Conservation (phyloP, 2,888 invertebrate genomes). For the Lasioglossum marginatum region DNA sequence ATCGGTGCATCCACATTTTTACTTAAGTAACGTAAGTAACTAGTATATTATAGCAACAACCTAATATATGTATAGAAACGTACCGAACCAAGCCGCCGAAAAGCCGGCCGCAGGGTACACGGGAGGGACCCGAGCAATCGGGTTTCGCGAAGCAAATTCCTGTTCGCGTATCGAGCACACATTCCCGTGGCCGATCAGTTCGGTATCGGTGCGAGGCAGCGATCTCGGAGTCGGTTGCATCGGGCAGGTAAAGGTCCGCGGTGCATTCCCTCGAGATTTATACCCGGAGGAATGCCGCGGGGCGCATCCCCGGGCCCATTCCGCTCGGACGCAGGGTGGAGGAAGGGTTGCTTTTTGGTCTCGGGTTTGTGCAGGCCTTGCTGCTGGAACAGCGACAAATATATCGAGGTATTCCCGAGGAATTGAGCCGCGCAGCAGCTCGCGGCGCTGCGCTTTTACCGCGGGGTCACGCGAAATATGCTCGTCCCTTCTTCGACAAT, state of each 20-base stretch:
- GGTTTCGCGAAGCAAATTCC: slow-evolving; percentile 19
- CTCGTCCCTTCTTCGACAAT: slow-evolving; percentile 82
- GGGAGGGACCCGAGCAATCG: background rate
- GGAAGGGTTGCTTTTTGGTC: slow-evolving; percentile 60
- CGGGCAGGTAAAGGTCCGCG: slow-evolving; percentile 63
- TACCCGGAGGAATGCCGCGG: slow-evolving; percentile 61
- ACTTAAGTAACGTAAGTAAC: no score
- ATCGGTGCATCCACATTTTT: no score
- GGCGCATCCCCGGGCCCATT: slow-evolving; percentile 41
- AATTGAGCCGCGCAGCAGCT: slow-evolving; percentile 79
- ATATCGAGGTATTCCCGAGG: slow-evolving; percentile 82
- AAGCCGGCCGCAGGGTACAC: background rate
- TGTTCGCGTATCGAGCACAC: slow-evolving; percentile 20
- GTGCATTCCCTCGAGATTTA: slow-evolving; percentile 78
- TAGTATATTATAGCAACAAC: background rate
- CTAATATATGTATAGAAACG: background rate
- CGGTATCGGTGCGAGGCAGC: slow-evolving; percentile 38
- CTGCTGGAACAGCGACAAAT: slow-evolving; percentile 78
- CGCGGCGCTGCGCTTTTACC: slow-evolving; percentile 66
- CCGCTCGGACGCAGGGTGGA: slow-evolving; percentile 2
- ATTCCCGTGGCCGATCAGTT: slow-evolving; percentile 47
- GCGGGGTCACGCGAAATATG: slow-evolving; percentile 82
- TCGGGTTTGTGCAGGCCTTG: slow-evolving; percentile 28
- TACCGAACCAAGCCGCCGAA: background rate
- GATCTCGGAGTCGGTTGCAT: slow-evolving; percentile 41